Evolutionary conservation across 2,113 vertebrate genomes (phyloP), one percentile per base, ranked within the genome.

Genomic region (Engystomops pustulosus): DNA sequence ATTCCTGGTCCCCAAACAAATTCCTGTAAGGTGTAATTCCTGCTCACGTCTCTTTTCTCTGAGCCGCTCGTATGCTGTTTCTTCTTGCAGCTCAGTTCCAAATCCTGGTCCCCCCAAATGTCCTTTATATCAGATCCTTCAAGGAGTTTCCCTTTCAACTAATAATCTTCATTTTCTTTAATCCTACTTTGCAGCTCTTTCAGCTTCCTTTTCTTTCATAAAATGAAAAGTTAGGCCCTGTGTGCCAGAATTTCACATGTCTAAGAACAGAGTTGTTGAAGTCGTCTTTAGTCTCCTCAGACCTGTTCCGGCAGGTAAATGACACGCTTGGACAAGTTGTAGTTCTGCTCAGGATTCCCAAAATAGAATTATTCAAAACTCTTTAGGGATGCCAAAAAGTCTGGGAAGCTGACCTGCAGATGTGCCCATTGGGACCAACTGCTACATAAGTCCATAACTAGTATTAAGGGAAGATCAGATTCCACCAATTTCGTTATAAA

Each of bases 1-100:
- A 53, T 76, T 76, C 45, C 72, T 76, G 71, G 71, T 75, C 44
- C 45, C 71, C 25, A 51, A 53, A 76, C 72, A 51, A 20, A 74
- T 74, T 74, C 71, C 71, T 32, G 23, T 30, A 30, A 4, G 15
- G 45, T 51, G 47, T 75, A 30, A 53, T 75, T 30, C 72, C 45
- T 53, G 45, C 27, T 49, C 45, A 76, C 27, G 45, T 76, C 27
- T 74, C 44, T 75, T 44, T 49, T 75, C 71, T 49, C 23, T 45
- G 11, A 14, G 69, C 69, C 14, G 38, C 32, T 38, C 32, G 17
- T 9, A 38, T n/a, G 67, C 30, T 69, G 68, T 4, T 44, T 27
- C n/a, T 47, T 15, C 11, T 74, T 27, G 20, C 71, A 49, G 71
- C 71, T 72, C 23, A 17, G 70, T 72, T 51, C 44, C 71, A 49